A percentile compares a stretch with the other conserved stretches of the same genome.
phyloP scores from a whole-genome alignment of 2,797 vertebrate species.

The Trachops cirrhosus region DNA sequence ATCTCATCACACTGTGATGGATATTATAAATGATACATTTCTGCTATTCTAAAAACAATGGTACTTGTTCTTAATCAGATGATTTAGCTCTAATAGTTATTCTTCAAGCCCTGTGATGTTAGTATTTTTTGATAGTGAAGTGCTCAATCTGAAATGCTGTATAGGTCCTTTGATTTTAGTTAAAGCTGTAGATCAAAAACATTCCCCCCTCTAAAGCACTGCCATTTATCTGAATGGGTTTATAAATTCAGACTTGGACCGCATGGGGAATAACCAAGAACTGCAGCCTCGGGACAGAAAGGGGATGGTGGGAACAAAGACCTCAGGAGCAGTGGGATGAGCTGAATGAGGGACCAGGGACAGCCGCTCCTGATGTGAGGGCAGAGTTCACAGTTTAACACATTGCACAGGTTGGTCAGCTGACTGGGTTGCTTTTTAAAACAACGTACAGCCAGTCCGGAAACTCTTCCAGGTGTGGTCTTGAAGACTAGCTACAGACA shows the following conservation, averaged over 20 bases:
- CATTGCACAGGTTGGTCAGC: constrained; percentile 80
- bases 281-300: constrained; percentile 55
- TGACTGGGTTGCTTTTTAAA: constrained; percentile 68
- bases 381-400: constrained; percentile 79
- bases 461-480: constrained; percentile 75
- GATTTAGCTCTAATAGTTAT: background rate
- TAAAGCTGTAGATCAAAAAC: constrained; percentile 29
- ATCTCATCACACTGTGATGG: background rate
- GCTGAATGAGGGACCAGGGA: constrained; percentile 52
- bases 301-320: constrained; percentile 60
- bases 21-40: background rate
- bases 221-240: constrained; percentile 59
- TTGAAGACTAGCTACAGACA: constrained; percentile 67
- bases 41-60: background rate
- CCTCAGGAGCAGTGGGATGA: background rate
- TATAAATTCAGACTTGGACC: constrained; percentile 21
- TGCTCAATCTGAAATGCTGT: constrained; percentile 56
- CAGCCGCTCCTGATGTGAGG: constrained; percentile 60
- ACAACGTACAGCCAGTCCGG: constrained; percentile 73
- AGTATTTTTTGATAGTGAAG: constrained; percentile 55
- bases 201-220: background rate
- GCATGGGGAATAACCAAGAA: constrained; percentile 52
- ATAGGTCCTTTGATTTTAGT: background rate
- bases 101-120: constrained; percentile 19
- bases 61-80: background rate